phyloP scores from a whole-genome alignment of 2,888 invertebrate species.

The Drosophila mayaguana region DNA sequence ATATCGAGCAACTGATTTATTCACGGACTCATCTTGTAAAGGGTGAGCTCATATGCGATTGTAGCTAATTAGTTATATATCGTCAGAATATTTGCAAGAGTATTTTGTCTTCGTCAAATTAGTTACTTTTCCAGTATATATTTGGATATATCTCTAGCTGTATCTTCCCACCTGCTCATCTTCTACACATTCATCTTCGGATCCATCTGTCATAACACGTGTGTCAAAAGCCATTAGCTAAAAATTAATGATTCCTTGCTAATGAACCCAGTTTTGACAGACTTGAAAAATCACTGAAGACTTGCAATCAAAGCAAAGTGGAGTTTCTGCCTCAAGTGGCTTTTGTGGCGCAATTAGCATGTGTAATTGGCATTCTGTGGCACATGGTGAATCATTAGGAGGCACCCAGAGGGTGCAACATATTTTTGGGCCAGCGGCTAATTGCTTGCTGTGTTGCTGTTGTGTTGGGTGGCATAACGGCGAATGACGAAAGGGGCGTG shows the following conservation, averaged over 20 bases:
- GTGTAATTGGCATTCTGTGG: constrained; percentile 53
- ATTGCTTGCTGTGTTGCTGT: constrained; percentile 40
- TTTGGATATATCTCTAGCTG: neutral
- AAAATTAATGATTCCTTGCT: constrained; percentile 55
- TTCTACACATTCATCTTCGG: neutral
- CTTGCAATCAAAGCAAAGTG: constrained; percentile 48
- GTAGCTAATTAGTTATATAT: neutral
- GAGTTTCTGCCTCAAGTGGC: constrained; percentile 20
- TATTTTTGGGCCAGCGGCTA: constrained; percentile 46
- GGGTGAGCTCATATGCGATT: neutral
- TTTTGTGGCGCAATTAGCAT: constrained; percentile 61
- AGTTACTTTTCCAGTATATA: no score
- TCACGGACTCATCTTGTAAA: neutral
- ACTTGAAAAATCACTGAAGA: constrained; percentile 31
- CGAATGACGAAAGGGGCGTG: constrained; percentile 50
- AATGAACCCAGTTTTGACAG: constrained; percentile 42
- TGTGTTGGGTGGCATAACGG: constrained; percentile 8
- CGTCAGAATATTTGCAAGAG: neutral
- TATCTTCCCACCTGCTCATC: neutral
- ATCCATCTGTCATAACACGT: constrained; percentile 25
- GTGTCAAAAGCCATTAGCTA: constrained; percentile 10
- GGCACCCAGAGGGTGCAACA: constrained; percentile 37
- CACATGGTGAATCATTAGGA: constrained; percentile 39
- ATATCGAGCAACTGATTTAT: neutral
- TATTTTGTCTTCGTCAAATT: neutral